These are phyloP conservation scores for Pilophorus perplexus DNA, from an alignment of 2,888 invertebrate species.

Conservation along the genomic window DNA sequence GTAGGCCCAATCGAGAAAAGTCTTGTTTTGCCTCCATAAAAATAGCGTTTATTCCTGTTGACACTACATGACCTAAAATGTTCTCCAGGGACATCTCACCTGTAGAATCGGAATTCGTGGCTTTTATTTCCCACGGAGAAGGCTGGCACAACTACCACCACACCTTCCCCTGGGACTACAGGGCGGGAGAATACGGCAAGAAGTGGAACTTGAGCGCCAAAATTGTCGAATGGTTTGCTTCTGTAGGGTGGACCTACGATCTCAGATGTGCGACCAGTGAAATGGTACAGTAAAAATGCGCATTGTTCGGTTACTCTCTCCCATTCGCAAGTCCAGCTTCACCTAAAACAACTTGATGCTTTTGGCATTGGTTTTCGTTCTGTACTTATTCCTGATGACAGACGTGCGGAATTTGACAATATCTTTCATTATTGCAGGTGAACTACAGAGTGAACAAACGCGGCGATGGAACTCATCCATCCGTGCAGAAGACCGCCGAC, in stretches of 20 bases:
- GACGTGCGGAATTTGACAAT: not conserved
- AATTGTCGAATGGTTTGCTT: conserved; percentile 62
- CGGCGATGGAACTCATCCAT: conserved; percentile 51
- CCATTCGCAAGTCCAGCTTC: not conserved
- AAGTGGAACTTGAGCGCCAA: conserved; percentile 61
- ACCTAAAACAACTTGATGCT: not conserved
- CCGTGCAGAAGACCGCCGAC: not conserved
- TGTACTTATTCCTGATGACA: no score
- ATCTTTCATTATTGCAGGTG: conserved; percentile 13
- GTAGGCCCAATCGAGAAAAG: not conserved
- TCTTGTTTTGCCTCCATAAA: not conserved
- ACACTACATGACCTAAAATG: not conserved
- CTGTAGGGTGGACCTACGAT: conserved; percentile 64
- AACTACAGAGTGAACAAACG: conserved; percentile 45
- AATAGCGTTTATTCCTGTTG: not conserved
- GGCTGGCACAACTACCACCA: conserved; percentile 63
- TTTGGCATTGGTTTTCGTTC: no score
- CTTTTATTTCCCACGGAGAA: conserved; percentile 53
- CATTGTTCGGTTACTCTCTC: no score
- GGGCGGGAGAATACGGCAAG: conserved; percentile 56
- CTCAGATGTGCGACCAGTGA: conserved; percentile 59
- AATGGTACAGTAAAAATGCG: conserved; percentile 57
- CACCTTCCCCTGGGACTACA: conserved; percentile 59
- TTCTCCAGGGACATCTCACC: conserved; percentile 52
- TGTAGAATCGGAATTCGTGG: conserved; percentile 54